Conservation (phyloP, 2,113 vertebrate species). For the Pteropus alecto region DNA sequence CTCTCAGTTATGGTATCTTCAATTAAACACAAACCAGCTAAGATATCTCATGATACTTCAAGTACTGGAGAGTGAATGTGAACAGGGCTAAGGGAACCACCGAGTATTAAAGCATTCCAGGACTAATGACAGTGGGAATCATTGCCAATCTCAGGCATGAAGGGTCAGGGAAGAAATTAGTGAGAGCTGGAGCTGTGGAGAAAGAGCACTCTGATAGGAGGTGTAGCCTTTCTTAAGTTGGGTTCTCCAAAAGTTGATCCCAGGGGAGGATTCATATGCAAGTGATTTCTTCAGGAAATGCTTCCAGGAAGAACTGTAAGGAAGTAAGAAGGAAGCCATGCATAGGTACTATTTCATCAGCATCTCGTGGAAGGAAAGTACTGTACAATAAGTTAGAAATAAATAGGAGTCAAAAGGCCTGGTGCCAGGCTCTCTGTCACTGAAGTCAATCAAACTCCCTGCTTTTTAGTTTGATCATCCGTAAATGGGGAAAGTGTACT, state of each 20-base stretch:
- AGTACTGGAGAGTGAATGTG: not conserved
- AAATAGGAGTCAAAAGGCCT: not conserved
- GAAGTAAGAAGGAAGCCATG: not conserved
- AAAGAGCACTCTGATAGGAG: not conserved
- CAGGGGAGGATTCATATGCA: not conserved
- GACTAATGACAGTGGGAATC: not conserved
- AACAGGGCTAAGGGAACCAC: not conserved
- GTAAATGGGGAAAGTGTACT: not conserved
- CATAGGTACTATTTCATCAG: rapidly evolving
- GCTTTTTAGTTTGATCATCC: not conserved
- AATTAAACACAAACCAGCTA: not conserved
- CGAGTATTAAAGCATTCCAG: not conserved
- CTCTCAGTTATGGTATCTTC: not conserved
- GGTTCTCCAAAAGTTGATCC: not conserved
- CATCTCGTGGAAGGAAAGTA: not conserved
- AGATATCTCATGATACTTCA: not conserved
- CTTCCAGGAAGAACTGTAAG: not conserved
- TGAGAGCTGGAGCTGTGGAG: not conserved
- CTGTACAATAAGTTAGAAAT: not conserved
- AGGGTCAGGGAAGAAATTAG: not conserved
- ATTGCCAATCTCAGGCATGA: not conserved
- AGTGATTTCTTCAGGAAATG: not conserved
- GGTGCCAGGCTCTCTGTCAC: not conserved
- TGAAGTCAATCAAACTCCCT: not conserved
- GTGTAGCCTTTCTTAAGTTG: not conserved